These are phyloP conservation scores for Spheniscus humboldti DNA, from an alignment of 2,797 vertebrate genomes.

Conservation along the genomic window DNA sequence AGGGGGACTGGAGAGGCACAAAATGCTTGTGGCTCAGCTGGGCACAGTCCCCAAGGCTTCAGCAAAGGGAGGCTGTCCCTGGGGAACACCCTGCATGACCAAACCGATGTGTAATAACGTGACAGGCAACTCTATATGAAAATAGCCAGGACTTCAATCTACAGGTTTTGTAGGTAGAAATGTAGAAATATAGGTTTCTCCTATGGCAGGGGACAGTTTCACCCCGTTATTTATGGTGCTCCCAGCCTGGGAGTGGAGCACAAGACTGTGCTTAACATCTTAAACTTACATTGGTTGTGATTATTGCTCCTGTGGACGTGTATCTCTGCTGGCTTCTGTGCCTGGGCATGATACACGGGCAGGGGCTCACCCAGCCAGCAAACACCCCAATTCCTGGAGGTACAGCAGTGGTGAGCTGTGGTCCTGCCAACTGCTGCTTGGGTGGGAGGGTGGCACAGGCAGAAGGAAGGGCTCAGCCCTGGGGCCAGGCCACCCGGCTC, in stretches of 20 bases:
- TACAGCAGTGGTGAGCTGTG: not conserved
- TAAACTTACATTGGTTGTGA: not conserved
- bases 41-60: not conserved
- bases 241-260: not conserved
- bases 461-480: not conserved
- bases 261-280: not conserved
- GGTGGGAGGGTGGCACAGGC: not conserved
- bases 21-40: not conserved
- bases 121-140: not conserved
- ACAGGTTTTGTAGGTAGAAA: too few relatives aligned
- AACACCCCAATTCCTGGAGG: not conserved
- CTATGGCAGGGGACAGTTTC: not conserved
- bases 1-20: not conserved
- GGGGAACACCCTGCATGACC: not conserved
- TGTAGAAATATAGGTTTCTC: not conserved
- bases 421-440: not conserved
- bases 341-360: accelerated
- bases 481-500: not conserved
- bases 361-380: not conserved
- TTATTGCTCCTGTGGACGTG: not conserved
- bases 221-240: not conserved
- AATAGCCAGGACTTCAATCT: not conserved
- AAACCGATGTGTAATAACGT: accelerated
- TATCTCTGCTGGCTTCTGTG: not conserved
- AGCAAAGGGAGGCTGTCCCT: not conserved